Evolutionary conservation across 2,888 invertebrate species (phyloP).

Genomic region (Hyposoter dolosus): DNA sequence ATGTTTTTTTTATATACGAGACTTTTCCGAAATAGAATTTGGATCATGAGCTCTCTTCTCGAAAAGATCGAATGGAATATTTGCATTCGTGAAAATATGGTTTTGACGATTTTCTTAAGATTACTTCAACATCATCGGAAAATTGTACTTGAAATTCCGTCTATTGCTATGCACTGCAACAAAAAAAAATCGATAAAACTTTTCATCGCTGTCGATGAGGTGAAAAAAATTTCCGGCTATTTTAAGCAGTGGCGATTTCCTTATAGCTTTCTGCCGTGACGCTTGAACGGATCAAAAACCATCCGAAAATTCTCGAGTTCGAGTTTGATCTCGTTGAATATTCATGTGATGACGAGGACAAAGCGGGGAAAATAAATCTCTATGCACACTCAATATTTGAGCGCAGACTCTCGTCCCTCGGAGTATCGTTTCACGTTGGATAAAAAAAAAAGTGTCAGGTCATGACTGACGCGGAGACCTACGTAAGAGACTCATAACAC

Average conservation of each 20-base stretch:
- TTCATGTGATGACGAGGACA: not conserved
- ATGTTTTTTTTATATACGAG: too few relatives aligned
- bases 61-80: not conserved
- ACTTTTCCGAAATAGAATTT: too few relatives aligned
- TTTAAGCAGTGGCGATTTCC: not conserved
- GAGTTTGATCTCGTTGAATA: conserved; percentile 21
- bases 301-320: not conserved
- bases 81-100: not conserved
- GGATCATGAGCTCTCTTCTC: too few relatives aligned
- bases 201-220: not conserved
- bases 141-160: not conserved
- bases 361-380: not conserved
- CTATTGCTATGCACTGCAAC: not conserved
- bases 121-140: not conserved
- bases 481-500: conserved; percentile 14
- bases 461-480: conserved; percentile 18
- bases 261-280: not conserved
- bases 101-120: not conserved
- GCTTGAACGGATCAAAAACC: not conserved
- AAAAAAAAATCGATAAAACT: not conserved
- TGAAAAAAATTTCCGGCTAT: not conserved
- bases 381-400: not conserved
- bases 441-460: conserved; percentile 26
- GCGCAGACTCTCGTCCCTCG: not conserved
- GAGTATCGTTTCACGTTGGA: not conserved